These are phyloP conservation scores for Hypena proboscidalis DNA, from an alignment of 2,888 invertebrate genomes.

Conservation along the genomic window DNA sequence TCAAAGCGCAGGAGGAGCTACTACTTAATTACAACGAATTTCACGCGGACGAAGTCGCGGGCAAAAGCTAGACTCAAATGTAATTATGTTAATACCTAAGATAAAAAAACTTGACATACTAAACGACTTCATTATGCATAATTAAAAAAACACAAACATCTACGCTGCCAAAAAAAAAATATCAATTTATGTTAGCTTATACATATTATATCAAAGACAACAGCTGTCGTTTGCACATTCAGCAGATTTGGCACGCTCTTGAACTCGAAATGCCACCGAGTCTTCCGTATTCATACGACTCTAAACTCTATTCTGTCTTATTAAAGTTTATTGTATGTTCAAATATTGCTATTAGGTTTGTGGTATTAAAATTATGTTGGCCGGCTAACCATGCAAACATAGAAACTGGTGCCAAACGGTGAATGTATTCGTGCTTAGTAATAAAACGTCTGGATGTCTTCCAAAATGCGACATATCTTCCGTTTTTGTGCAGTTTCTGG, in stretches of 20 bases:
- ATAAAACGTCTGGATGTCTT: slow-evolving; percentile 58
- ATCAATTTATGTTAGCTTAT: slow-evolving; percentile 25
- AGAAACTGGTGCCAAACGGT: slow-evolving; percentile 57
- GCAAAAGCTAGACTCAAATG: too few species aligned
- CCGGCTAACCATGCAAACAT: slow-evolving; percentile 47
- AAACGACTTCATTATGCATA: too few species aligned
- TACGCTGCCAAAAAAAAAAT: slow-evolving; percentile 18
- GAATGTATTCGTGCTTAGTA: slow-evolving; percentile 56
- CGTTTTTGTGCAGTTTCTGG: slow-evolving; percentile 41
- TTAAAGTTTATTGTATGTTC: slow-evolving; percentile 33
- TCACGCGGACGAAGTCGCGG: too few species aligned
- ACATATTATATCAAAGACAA: slow-evolving; percentile 36
- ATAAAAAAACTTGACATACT: too few species aligned
- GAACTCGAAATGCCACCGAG: slow-evolving; percentile 28
- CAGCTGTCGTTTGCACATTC: slow-evolving; percentile 45
- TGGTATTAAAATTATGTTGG: slow-evolving; percentile 46
- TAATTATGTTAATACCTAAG: too few species aligned
- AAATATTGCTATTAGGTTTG: slow-evolving; percentile 22
- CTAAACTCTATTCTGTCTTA: slow-evolving; percentile 35
- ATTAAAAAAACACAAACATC: slow-evolving; percentile 8
- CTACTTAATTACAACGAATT: too few species aligned
- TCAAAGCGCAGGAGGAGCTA: too few species aligned
- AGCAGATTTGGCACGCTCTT: slow-evolving; percentile 52
- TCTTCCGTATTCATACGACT: slow-evolving; percentile 24
- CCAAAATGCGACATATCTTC: slow-evolving; percentile 53